phyloP scores from a whole-genome alignment of 2,797 vertebrate genomes.

The Orestias chungarensis region DNA sequence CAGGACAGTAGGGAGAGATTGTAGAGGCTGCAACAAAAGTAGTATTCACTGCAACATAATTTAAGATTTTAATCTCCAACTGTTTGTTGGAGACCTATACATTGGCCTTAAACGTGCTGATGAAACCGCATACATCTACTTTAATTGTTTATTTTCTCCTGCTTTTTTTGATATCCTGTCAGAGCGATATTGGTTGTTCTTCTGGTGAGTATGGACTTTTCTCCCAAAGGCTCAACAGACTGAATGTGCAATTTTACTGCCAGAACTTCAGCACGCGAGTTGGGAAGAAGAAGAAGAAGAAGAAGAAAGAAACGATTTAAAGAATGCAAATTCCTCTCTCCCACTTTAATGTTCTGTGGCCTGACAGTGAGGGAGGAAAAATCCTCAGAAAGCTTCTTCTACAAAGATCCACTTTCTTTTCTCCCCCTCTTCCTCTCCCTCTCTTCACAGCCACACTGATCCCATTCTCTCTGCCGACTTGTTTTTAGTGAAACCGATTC shows the following conservation, averaged over 20 bases:
- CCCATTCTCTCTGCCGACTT: slow-evolving; percentile 55
- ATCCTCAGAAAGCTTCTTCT: slow-evolving; percentile 54
- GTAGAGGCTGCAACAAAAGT: no score
- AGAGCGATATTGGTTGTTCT: background rate
- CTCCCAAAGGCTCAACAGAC: background rate
- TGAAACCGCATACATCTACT: background rate
- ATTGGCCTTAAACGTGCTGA: background rate
- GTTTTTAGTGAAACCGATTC: slow-evolving; percentile 56
- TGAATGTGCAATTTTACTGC: slow-evolving; percentile 23
- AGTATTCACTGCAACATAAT: background rate
- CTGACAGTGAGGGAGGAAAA: slow-evolving; percentile 63
- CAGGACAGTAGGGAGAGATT: background rate
- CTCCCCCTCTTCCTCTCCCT: slow-evolving; percentile 17
- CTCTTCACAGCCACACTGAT: slow-evolving; percentile 50
- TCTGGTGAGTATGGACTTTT: background rate
- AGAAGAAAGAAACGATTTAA: slow-evolving; percentile 36
- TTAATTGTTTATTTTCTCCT: background rate
- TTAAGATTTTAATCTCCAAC: background rate
- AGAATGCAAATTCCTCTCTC: slow-evolving; percentile 70
- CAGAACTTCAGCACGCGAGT: slow-evolving; percentile 14
- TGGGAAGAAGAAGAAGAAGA: slow-evolving; percentile 9
- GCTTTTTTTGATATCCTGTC: background rate
- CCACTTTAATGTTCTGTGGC: slow-evolving; percentile 54
- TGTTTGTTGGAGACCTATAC: background rate
- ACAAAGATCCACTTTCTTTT: slow-evolving; percentile 66